Evolutionary conservation across 2,888 invertebrate species (phyloP).

Genomic region (Heliconius erato): DNA sequence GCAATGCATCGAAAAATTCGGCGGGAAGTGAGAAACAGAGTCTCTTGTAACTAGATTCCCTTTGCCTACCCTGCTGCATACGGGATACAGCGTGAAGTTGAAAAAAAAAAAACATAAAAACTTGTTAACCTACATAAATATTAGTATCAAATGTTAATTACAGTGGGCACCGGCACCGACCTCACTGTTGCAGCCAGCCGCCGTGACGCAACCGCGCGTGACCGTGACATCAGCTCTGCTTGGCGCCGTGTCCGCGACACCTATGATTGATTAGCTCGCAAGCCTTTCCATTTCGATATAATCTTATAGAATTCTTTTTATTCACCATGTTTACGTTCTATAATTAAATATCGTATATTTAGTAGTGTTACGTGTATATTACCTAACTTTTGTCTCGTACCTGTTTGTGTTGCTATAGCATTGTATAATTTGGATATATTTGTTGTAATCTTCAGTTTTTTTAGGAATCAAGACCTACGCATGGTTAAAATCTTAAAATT

Average conservation of each 20-base stretch:
- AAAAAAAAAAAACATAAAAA: neutral
- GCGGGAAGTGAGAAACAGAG: too few species aligned
- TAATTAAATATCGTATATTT: neutral
- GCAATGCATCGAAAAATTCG: too few species aligned
- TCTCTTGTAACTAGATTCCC: too few species aligned
- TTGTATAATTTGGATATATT: neutral
- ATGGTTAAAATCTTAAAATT: neutral
- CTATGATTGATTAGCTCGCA: constrained; percentile 64
- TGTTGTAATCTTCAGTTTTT: neutral
- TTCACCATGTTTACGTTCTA: neutral
- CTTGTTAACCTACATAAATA: constrained; percentile 39
- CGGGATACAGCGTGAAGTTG: too few species aligned
- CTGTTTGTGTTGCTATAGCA: too few species aligned
- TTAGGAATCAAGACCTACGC: neutral
- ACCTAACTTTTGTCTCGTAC: neutral
- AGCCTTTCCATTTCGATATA: constrained; percentile 48
- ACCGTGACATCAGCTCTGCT: constrained; percentile 74
- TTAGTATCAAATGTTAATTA: constrained; percentile 38
- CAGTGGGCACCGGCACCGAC: neutral
- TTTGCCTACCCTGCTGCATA: too few species aligned
- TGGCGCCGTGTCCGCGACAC: constrained; percentile 61
- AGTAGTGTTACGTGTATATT: neutral
- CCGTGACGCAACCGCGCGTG: constrained; percentile 75
- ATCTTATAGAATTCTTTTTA: constrained; percentile 11
- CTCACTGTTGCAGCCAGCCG: constrained; percentile 38